Percentiles rank a stretch among this genome's conserved stretches.
phyloP scores from a whole-genome alignment of 2,797 vertebrate genomes.

The Siniperca obscura region DNA sequence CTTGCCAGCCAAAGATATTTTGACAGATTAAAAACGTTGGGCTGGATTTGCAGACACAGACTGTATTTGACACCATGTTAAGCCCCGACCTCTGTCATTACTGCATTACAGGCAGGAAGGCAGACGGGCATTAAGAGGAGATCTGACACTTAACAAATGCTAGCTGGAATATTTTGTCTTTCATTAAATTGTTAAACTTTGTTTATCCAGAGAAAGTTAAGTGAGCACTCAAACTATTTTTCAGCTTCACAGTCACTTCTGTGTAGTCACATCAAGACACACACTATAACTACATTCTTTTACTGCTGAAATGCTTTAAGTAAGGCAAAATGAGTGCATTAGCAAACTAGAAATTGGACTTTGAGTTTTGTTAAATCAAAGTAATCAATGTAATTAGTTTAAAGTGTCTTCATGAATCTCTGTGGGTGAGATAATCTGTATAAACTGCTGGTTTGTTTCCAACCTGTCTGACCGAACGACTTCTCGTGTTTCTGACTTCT shows the following conservation, averaged over 20 bases:
- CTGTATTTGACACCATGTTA: constrained; percentile 40
- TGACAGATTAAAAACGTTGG: constrained; percentile 30
- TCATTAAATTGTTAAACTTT: constrained; percentile 33
- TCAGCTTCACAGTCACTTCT: neutral
- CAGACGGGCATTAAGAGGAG: constrained; percentile 2
- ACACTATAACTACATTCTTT: neutral
- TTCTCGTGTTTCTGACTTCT: too few relatives aligned
- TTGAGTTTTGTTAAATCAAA: neutral
- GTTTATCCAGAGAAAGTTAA: constrained; percentile 21
- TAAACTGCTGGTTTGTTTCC: too few relatives aligned
- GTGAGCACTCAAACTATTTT: neutral
- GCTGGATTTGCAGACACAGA: constrained; percentile 39
- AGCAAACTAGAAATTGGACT: too few relatives aligned
- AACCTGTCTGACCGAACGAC: too few relatives aligned
- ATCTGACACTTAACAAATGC: constrained; percentile 24
- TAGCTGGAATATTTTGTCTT: constrained; percentile 19
- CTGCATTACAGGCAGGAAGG: constrained; percentile 25
- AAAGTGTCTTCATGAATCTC: neutral
- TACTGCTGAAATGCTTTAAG: neutral
- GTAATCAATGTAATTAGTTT: neutral
- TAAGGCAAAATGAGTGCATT: neutral
- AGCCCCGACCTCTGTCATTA: constrained; percentile 28
- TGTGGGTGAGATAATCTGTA: neutral
- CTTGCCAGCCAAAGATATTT: constrained; percentile 34
- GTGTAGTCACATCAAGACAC: neutral